phyloP scores from a whole-genome alignment of 2,797 vertebrate species.

The Peromyscus nudipes region DNA sequence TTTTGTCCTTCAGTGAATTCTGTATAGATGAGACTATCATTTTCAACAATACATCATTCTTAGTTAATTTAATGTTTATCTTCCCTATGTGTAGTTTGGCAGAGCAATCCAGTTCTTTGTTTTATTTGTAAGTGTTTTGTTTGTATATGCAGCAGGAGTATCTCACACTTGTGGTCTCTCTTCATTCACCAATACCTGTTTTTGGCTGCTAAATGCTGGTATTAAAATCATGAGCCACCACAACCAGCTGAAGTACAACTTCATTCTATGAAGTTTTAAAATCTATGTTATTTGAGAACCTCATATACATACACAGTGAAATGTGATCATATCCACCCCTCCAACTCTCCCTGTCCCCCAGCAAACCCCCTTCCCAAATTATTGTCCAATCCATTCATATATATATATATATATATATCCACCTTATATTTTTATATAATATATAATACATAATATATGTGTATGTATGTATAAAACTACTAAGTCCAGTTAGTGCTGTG shows the following conservation, averaged over 20 bases:
- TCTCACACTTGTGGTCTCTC: background rate
- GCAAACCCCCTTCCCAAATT: background rate
- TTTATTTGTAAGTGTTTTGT: background rate
- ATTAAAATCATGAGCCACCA: background rate
- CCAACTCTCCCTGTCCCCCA: no score
- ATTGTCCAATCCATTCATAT: background rate
- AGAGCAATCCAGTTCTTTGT: background rate
- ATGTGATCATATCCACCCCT: background rate
- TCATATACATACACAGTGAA: background rate
- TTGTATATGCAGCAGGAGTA: background rate
- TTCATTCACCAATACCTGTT: no score
- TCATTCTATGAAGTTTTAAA: background rate
- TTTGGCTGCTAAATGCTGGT: background rate
- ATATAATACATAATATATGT: background rate
- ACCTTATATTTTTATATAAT: background rate
- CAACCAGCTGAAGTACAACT: background rate
- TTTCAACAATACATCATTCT: constrained; percentile 22
- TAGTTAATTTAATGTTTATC: background rate
- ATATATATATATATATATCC: background rate
- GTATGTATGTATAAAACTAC: background rate
- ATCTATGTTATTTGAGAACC: background rate
- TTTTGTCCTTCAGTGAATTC: background rate
- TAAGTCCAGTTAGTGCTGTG: background rate
- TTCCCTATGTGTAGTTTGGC: background rate
- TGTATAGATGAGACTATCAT: background rate